phyloP scores from a whole-genome alignment of 35 echinoderm and acorn worm species.

The Ophioderma brevispina region DNA sequence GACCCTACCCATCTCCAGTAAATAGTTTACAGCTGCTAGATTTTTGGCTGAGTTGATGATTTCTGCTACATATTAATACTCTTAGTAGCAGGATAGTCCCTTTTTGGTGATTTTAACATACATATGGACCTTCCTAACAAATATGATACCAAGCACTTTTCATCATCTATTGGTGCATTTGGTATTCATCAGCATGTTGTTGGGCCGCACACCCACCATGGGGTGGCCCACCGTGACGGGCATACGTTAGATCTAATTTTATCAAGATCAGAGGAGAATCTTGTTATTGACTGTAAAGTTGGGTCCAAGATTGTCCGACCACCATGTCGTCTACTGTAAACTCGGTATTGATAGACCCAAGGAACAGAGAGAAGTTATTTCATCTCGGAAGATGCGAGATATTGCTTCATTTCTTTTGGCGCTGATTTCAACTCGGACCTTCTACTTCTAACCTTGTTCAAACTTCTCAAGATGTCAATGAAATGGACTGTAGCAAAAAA shows the following conservation, averaged over 20 bases:
- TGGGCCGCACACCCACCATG: neutral
- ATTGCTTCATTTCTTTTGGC: no score
- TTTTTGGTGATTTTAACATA: neutral
- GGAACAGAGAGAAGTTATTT: neutral
- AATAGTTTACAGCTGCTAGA: neutral
- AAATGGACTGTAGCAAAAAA: no score
- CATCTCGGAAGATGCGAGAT: neutral
- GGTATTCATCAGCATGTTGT: no score
- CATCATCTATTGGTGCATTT: no score
- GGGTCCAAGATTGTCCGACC: neutral
- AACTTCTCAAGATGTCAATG: neutral
- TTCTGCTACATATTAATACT: no score
- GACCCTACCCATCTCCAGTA: neutral
- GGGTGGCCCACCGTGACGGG: neutral
- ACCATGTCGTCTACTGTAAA: neutral
- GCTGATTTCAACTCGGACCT: no score
- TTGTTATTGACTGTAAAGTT: neutral
- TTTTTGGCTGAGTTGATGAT: neutral
- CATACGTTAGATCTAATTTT: no score
- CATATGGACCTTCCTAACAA: neutral
- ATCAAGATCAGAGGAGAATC: no score
- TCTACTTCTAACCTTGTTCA: no score
- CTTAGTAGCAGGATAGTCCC: no score
- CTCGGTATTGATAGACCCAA: neutral
- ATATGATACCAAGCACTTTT: no score